Evolutionary conservation across 2,113 vertebrate species (phyloP), one percentile per base, ranked within the genome.

Genomic region (Rhynchopsitta pachyrhyncha): DNA sequence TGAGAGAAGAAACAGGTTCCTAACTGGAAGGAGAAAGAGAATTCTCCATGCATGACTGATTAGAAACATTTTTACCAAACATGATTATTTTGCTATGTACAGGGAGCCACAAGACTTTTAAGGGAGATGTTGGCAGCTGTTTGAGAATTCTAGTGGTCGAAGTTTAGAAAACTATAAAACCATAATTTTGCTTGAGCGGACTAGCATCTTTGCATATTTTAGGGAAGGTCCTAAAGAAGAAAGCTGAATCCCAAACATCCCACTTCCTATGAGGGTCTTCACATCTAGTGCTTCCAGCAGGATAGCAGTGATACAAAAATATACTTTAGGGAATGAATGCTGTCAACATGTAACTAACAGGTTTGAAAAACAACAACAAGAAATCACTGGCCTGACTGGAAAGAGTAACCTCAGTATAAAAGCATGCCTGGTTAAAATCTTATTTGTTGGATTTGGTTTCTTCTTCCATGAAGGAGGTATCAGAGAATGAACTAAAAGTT

Each of bases 1-100:
- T 91, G 77, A 92, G 77, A 94, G 62, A 80, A 94, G 87, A 89
- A 89, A 66, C 41, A 87, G 63, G 37, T 90, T 90, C 71, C 62
- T 88, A 81, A 76, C 69, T 88, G 57, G 76, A 77, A 70, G 22
- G 52, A 63, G 73, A 89, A 69, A 39, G n/a, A 87, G 57, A 93
- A 91, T 82, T 92, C 57, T 93, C 69, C 55, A 16, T 75, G 35
- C 35, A 11, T 31, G 22, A 68, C 37, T 82, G 81, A 69, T 67
- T 50, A 92, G 85, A 85, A 95, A 70, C 52, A 77, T 67, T 91
- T 87, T 79, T 79, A 62, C 29, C 24, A n/a, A 50, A 28, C 10
- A 5, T 39, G 27, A 78, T 89, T 86, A 39, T 89, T 93, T 84
- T 62, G 73, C 35, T 90, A 50, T 82, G 46, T 82, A 68, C n/a